phyloP scores from a whole-genome alignment of 2,113 vertebrate species.

The Tyrannus savana region DNA sequence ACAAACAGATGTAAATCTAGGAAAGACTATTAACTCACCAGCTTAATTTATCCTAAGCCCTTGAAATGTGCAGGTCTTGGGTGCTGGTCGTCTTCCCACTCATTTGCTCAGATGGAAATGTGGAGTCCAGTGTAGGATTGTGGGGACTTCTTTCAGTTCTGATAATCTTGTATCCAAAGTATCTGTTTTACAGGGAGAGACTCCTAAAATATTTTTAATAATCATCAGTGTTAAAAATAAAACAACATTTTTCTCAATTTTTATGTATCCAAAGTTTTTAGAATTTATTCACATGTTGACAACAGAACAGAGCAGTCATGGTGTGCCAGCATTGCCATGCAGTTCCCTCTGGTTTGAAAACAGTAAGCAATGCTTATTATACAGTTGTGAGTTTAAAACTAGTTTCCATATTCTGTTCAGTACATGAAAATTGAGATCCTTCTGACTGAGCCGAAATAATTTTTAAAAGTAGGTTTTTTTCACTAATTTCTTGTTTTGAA shows the following conservation, averaged over 20 bases:
- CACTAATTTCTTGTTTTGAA: not conserved
- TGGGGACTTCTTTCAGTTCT: not conserved
- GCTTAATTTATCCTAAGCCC: not conserved
- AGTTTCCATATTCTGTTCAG: not conserved
- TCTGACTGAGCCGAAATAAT: not conserved
- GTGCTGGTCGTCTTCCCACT: not conserved
- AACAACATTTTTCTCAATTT: not conserved
- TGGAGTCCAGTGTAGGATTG: not conserved
- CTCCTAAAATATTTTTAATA: not conserved
- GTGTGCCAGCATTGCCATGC: not conserved
- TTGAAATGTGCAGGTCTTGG: not conserved
- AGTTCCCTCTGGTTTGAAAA: not conserved
- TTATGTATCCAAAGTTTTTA: not conserved
- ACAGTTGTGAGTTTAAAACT: not conserved
- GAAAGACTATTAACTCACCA: not conserved
- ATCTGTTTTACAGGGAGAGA: not conserved
- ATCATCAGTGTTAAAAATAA: not conserved
- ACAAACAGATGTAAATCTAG: not conserved
- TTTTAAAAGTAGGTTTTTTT: not conserved
- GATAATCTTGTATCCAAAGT: not conserved
- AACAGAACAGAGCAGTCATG: not conserved
- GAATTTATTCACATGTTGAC: not conserved
- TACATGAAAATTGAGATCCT: not conserved
- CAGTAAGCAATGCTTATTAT: not conserved
- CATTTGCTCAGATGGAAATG: not conserved